Percentiles rank a stretch among this genome's conserved stretches.
Conservation (phyloP, 1,140 invertebrate genomes). For the Probaryconus sp. region DNA sequence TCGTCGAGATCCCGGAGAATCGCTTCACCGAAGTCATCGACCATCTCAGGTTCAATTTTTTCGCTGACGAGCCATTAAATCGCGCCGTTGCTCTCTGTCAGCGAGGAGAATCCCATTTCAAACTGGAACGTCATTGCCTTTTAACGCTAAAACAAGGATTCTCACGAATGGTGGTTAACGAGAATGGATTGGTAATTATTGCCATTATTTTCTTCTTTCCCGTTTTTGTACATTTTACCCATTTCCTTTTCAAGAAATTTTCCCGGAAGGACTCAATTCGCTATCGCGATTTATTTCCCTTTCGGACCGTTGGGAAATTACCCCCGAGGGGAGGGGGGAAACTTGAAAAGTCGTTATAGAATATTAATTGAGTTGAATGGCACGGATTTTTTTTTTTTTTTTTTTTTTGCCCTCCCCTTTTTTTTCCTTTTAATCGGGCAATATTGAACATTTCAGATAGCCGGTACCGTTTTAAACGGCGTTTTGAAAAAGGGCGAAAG, state of each 20-base stretch:
- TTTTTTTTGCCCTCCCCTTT: no score
- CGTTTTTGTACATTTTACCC: neutral
- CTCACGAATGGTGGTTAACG: conserved; percentile 83
- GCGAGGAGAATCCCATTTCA: conserved; percentile 82
- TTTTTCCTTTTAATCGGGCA: neutral
- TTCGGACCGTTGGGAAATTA: no score
- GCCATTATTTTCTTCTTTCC: neutral
- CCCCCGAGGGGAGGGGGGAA: no score
- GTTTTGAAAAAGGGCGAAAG: conserved; percentile 80
- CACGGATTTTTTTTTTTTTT: no score
- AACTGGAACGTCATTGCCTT: conserved; percentile 86
- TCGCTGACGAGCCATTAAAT: conserved; percentile 89
- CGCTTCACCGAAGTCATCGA: conserved; percentile 82
- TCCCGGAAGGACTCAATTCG: no score
- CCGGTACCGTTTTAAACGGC: conserved; percentile 83
- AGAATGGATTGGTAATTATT: conserved; percentile 80
- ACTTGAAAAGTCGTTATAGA: no score
- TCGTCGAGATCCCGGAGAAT: conserved; percentile 75
- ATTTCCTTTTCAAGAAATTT: neutral
- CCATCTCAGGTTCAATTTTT: conserved; percentile 85
- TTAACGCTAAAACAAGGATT: conserved; percentile 84
- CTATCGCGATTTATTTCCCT: no score
- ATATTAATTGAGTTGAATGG: neutral
- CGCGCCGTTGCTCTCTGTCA: conserved; percentile 84
- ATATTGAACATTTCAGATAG: conserved; percentile 78